phyloP scores from a whole-genome alignment of 1,140 invertebrate species.

The Lucilia cuprina region DNA sequence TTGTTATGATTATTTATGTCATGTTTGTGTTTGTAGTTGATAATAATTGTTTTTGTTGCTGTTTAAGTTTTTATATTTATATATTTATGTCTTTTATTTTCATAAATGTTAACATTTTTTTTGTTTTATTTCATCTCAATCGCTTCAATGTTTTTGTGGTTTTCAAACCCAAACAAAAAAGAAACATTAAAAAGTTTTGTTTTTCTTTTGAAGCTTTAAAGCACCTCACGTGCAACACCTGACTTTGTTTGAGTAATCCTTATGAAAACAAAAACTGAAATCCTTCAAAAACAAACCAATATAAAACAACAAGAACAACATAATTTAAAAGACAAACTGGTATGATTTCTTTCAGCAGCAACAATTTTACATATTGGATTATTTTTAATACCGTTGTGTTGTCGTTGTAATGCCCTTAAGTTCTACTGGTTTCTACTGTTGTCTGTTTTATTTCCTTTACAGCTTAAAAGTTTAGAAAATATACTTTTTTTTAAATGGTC shows the following conservation, averaged over 20 bases:
- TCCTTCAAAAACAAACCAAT: background rate
- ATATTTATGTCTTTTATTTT: background rate
- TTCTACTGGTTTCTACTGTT: background rate
- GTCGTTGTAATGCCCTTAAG: background rate
- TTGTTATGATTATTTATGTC: no score
- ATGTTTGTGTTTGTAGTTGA: no score
- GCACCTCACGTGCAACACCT: conserved; percentile 24
- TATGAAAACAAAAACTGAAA: background rate
- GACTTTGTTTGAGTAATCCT: conserved; percentile 1
- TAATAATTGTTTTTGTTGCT: background rate
- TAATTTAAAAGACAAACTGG: no score
- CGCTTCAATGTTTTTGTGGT: background rate
- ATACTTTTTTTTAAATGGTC: background rate
- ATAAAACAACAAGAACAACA: no score
- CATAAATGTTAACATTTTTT: background rate
- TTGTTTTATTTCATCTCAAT: background rate
- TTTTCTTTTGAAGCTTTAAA: background rate
- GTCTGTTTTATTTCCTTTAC: no score
- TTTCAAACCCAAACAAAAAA: background rate
- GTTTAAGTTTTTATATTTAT: background rate
- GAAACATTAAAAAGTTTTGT: background rate
- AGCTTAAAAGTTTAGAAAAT: no score
- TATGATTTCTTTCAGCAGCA: no score
- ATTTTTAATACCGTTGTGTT: no score
- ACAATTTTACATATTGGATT: no score